Percentiles rank a stretch among this genome's conserved stretches.
Conservation (phyloP, 2,113 vertebrate species). For the Calypte anna region DNA sequence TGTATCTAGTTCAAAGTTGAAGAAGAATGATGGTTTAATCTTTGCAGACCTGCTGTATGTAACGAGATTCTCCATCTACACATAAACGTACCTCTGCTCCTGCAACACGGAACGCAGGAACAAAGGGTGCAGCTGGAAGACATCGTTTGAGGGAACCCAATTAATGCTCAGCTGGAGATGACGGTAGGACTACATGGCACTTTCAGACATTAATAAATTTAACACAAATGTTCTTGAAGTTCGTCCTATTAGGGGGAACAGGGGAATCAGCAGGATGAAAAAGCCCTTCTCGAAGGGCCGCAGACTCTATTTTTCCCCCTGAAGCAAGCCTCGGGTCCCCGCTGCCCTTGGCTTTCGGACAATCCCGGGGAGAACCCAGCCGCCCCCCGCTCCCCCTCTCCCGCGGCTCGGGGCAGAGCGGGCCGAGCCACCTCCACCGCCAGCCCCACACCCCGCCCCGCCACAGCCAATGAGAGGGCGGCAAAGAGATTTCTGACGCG, state of each 20-base stretch:
- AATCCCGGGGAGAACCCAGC: accelerated
- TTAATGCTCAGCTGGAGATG: not conserved
- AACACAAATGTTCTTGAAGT: not conserved
- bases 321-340: accelerated
- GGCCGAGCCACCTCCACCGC: not conserved
- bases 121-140: not conserved
- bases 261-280: not conserved
- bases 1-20: not conserved
- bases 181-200: not conserved
- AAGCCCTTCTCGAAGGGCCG: not conserved
- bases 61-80: not conserved
- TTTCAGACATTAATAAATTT: not conserved
- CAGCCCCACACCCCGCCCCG: not conserved
- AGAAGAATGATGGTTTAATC: not conserved
- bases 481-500: constrained; percentile 48
- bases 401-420: not conserved
- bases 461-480: constrained; percentile 52
- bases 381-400: not conserved
- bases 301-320: accelerated
- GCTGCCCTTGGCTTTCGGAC: accelerated
- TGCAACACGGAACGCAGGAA: not conserved
- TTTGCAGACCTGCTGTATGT: accelerated
- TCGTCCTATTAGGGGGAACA: too few species aligned
- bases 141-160: not conserved
- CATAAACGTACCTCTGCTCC: not conserved